A percentile compares a stretch with the other conserved stretches of the same genome.
These are phyloP conservation scores for Spizaetus ornatus DNA, from an alignment of 2,113 vertebrate genomes.

Conservation along the genomic window DNA sequence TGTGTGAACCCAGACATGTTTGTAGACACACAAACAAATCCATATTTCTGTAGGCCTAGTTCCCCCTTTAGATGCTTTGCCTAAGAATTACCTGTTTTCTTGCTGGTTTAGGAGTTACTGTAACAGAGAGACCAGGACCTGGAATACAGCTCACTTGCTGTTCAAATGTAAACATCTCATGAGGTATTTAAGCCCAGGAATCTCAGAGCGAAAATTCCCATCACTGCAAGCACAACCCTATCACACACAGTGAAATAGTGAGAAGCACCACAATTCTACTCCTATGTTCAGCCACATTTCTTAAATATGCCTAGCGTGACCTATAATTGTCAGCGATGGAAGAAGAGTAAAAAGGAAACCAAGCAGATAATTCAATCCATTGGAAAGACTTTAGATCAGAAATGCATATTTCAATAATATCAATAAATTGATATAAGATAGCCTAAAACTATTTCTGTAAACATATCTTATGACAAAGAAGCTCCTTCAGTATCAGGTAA, in stretches of 20 bases:
- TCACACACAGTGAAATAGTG: neutral
- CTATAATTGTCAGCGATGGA: neutral
- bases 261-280: neutral
- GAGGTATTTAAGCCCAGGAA: neutral
- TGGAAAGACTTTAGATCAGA: neutral
- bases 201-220: neutral
- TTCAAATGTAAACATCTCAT: neutral
- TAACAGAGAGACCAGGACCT: neutral
- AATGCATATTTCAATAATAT: neutral
- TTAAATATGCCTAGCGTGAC: neutral
- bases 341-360: neutral
- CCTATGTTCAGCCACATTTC: neutral
- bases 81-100: neutral
- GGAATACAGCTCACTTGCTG: neutral
- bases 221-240: neutral
- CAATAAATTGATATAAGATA: neutral
- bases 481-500: neutral
- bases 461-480: neutral
- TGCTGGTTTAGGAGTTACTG: neutral
- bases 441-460: neutral
- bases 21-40: neutral
- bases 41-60: neutral
- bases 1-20: fast-evolving
- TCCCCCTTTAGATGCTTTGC: neutral
- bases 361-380: neutral